Evolutionary conservation across 2,113 vertebrate genomes (phyloP).

Genomic region (Azemiops feae): DNA sequence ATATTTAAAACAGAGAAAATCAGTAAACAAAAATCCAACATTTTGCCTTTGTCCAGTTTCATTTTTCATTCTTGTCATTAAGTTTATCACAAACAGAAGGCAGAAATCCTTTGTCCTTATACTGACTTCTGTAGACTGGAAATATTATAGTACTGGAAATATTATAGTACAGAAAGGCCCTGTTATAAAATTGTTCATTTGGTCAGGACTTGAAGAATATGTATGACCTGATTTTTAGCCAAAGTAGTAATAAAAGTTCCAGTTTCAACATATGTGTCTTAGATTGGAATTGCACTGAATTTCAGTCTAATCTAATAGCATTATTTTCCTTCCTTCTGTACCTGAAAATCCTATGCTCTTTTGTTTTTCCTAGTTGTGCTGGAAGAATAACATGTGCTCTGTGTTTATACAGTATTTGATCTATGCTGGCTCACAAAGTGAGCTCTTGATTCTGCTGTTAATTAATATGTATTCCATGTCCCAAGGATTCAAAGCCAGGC

Average conservation of each 20-base stretch:
- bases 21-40: not conserved
- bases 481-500: not conserved
- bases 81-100: not conserved
- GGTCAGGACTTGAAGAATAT: not conserved
- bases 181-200: not conserved
- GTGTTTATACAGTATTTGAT: constrained; percentile 1
- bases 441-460: constrained; percentile 60
- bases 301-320: not conserved
- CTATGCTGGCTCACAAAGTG: constrained; percentile 37
- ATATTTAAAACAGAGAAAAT: not conserved
- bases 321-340: not conserved
- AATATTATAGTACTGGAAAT: not conserved
- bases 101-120: not conserved
- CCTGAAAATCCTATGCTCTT: constrained; percentile 2
- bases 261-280: not conserved
- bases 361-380: not conserved
- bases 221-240: not conserved
- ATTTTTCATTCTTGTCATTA: not conserved
- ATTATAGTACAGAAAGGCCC: not conserved
- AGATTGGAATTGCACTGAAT: not conserved
- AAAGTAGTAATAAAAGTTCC: not conserved
- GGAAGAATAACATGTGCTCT: not conserved
- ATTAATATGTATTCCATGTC: constrained; percentile 61
- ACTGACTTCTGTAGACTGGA: not conserved
- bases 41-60: not conserved